A percentile compares a stretch with the other conserved stretches of the same genome.
phyloP scores from a whole-genome alignment of 2,797 vertebrate species.

The Sebastes alutus region DNA sequence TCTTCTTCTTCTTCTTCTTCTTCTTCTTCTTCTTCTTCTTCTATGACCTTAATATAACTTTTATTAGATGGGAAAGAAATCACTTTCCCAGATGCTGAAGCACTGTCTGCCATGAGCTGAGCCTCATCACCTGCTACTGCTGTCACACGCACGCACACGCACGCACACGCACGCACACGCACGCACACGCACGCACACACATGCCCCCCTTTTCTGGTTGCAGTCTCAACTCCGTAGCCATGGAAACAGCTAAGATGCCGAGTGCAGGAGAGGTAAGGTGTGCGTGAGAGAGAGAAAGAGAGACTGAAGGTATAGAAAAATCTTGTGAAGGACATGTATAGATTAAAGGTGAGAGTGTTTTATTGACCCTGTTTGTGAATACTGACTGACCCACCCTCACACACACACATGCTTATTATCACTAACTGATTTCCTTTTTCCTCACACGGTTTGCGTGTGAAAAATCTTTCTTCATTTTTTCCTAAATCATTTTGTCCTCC shows the following conservation, averaged over 20 bases:
- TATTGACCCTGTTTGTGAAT: slow-evolving; percentile 37
- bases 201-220: slow-evolving; percentile 46
- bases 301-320: slow-evolving; percentile 61
- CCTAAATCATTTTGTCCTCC: not conserved
- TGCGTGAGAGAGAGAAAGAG: slow-evolving; percentile 25
- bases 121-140: slow-evolving; percentile 71
- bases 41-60: slow-evolving; percentile 65
- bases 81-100: slow-evolving; percentile 62
- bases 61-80: slow-evolving; percentile 64
- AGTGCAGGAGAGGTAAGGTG: slow-evolving; percentile 53
- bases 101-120: slow-evolving; percentile 45
- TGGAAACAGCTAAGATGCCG: slow-evolving; percentile 85
- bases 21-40: slow-evolving; percentile 8
- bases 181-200: slow-evolving; percentile 13
- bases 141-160: slow-evolving; percentile 30
- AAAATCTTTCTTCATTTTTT: not conserved
- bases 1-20: slow-evolving; percentile 19
- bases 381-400: not conserved
- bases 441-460: too few relatives aligned
- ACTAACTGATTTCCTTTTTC: not conserved
- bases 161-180: slow-evolving; percentile 23
- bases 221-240: slow-evolving; percentile 75
- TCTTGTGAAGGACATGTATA: slow-evolving; percentile 66
- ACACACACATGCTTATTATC: not conserved
- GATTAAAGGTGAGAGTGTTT: slow-evolving; percentile 68